phyloP scores from a whole-genome alignment of 1,140 invertebrate species.

The Oscheius sp. region DNA sequence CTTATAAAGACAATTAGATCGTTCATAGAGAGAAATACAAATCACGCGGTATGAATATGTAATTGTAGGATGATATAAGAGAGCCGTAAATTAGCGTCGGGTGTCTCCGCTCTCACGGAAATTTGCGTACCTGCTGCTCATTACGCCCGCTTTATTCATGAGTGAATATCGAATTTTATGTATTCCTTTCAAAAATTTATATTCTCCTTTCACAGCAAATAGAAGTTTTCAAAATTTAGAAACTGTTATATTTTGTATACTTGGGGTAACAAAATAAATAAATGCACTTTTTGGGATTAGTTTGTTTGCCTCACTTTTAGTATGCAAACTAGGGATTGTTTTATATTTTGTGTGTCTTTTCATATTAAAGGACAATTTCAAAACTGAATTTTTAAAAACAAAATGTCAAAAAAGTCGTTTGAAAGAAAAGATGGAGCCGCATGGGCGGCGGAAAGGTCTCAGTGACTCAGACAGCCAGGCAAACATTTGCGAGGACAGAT shows the following conservation, averaged over 20 bases:
- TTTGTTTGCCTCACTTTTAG: neutral
- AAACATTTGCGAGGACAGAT: neutral
- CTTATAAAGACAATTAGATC: too few species aligned
- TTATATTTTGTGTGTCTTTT: neutral
- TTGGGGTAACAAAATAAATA: neutral
- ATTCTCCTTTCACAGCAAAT: neutral
- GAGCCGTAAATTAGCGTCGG: too few species aligned
- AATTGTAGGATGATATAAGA: too few species aligned
- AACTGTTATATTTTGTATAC: neutral
- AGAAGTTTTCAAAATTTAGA: neutral
- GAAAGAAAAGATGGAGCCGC: neutral
- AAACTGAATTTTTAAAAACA: neutral
- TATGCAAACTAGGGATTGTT: neutral
- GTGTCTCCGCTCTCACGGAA: too few species aligned
- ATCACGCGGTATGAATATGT: too few species aligned
- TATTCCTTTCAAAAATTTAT: neutral
- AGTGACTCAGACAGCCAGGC: neutral
- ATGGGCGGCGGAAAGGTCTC: neutral
- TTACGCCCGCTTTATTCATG: too few species aligned
- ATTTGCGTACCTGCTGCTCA: too few species aligned
- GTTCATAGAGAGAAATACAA: too few species aligned
- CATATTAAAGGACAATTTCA: neutral
- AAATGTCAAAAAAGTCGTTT: neutral
- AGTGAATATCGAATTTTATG: too few species aligned
- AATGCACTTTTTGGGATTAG: neutral